Percentiles rank a stretch among this genome's conserved stretches.
Conservation (phyloP, 2,797 vertebrate genomes). For the Peromyscus aztecus region DNA sequence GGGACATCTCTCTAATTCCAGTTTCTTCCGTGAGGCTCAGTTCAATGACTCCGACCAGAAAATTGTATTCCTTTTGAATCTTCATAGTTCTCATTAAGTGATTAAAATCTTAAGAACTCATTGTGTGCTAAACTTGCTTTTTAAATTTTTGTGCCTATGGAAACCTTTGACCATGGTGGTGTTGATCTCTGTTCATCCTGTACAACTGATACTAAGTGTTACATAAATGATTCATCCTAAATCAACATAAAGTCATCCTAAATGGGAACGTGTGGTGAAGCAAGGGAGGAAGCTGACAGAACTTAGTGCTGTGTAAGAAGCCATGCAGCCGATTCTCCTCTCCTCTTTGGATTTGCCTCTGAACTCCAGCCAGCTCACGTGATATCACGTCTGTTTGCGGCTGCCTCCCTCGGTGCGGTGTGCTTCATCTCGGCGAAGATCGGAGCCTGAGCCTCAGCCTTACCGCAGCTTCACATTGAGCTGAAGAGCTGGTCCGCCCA, state of each 20-base stretch:
- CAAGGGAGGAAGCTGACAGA: background rate
- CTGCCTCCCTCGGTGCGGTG: background rate
- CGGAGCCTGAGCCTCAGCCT: background rate
- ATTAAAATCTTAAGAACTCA: slow-evolving; percentile 9
- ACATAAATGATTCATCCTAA: too few relatives aligned
- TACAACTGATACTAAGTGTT: background rate
- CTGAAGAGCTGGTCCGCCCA: background rate
- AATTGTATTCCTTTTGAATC: background rate
- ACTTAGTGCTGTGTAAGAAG: background rate
- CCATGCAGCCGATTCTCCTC: background rate
- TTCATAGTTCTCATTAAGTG: background rate
- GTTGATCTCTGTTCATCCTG: background rate
- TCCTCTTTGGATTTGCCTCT: background rate
- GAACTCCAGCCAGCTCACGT: too few relatives aligned
- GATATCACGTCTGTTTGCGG: background rate
- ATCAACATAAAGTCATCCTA: background rate
- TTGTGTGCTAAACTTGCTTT: background rate
- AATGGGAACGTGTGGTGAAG: background rate
- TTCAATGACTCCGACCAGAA: background rate
- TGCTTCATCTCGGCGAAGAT: background rate
- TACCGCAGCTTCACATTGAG: background rate
- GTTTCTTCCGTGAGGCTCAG: background rate
- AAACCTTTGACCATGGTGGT: background rate
- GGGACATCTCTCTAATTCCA: background rate
- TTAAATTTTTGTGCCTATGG: background rate